phyloP scores from a whole-genome alignment of 2,888 invertebrate genomes.

The Ophraella communa region DNA sequence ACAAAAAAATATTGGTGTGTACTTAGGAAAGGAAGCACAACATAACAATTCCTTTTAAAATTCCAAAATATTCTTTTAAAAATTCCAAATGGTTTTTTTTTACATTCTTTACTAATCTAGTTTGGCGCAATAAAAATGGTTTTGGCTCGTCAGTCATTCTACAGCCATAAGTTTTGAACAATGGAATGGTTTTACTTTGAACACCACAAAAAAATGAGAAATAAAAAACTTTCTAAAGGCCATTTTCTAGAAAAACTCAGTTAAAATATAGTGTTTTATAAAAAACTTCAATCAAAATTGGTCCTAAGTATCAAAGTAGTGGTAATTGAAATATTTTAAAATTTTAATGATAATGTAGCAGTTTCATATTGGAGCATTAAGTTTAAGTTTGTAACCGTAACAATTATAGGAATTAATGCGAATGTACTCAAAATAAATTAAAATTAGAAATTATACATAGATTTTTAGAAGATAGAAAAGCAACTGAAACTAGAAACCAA shows the following conservation, averaged over 20 bases:
- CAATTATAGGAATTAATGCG: too few species aligned
- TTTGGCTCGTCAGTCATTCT: constrained; percentile 35
- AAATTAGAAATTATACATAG: too few species aligned
- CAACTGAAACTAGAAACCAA: too few species aligned
- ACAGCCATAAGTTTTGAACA: constrained; percentile 32
- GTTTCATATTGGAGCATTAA: too few species aligned
- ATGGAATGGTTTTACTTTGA: constrained; percentile 34
- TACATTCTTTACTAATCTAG: constrained; percentile 31
- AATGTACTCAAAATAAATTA: too few species aligned
- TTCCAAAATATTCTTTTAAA: constrained; percentile 33
- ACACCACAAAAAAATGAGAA: neutral
- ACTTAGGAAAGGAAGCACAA: constrained; percentile 35
- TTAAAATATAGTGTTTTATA: neutral
- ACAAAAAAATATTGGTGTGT: constrained; percentile 33
- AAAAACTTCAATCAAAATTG: too few species aligned
- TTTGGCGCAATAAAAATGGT: constrained; percentile 35
- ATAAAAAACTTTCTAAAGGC: neutral
- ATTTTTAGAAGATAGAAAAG: too few species aligned
- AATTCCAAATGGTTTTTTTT: constrained; percentile 22
- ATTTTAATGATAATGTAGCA: too few species aligned
- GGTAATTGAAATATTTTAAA: too few species aligned
- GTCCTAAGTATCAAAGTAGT: too few species aligned
- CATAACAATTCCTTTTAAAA: constrained; percentile 34
- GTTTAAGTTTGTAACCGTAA: too few species aligned
- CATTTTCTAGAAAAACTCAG: neutral